Evolutionary conservation across 2,888 invertebrate genomes (phyloP).

Genomic region (Branchinecta sandiegonensis): DNA sequence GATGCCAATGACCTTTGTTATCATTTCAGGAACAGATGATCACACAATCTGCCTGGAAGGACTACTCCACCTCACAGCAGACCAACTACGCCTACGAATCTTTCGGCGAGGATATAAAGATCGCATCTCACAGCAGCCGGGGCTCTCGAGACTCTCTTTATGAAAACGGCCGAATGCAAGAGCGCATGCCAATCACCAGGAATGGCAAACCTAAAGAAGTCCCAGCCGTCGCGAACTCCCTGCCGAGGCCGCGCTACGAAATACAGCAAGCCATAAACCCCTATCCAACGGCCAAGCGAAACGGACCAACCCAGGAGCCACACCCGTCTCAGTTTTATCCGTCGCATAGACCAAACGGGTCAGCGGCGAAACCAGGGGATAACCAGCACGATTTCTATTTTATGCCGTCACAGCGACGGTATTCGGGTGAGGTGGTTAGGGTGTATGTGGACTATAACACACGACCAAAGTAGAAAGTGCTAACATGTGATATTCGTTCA

Average conservation of each 20-base stretch:
- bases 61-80: slow-evolving; percentile 57
- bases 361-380: slow-evolving; percentile 42
- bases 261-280: slow-evolving; percentile 32
- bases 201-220: not conserved
- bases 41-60: slow-evolving; percentile 73
- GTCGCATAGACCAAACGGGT: slow-evolving; percentile 32
- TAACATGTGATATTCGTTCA: too few species aligned
- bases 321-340: slow-evolving; percentile 29
- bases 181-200: slow-evolving; percentile 11
- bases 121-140: slow-evolving; percentile 25
- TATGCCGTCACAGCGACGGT: slow-evolving; percentile 85
- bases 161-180: slow-evolving; percentile 19
- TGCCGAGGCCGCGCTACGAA: slow-evolving; percentile 16
- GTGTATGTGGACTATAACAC: slow-evolving; percentile 12
- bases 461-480: not conserved
- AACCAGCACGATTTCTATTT: slow-evolving; percentile 75
- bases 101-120: slow-evolving; percentile 40
- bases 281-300: slow-evolving; percentile 57
- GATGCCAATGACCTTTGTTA: not conserved
- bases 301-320: slow-evolving; percentile 33
- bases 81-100: slow-evolving; percentile 83
- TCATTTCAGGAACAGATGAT: slow-evolving; percentile 59
- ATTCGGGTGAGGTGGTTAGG: slow-evolving; percentile 48
- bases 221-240: not conserved
- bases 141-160: slow-evolving; percentile 7